Evolutionary conservation across 1,140 invertebrate genomes (phyloP).

Genomic region (Pseudomyrmex flavicornis): DNA sequence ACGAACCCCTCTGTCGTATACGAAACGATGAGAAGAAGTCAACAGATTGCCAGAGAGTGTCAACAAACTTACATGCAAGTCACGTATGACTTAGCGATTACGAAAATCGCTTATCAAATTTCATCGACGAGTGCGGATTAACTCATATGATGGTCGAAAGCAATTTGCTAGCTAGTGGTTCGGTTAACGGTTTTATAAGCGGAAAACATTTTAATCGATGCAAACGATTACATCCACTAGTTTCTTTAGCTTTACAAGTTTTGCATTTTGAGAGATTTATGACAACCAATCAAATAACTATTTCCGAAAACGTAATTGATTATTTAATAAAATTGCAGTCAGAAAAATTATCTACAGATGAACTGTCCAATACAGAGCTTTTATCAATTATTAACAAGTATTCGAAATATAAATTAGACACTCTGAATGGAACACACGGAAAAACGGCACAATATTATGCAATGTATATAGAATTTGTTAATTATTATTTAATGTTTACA

Average conservation of each 20-base stretch:
- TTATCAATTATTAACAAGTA: conserved; percentile 67
- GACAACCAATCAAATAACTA: conserved; percentile 3
- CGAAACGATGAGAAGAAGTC: conserved; percentile 63
- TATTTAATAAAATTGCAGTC: conserved; percentile 8
- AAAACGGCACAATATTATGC: conserved; percentile 78
- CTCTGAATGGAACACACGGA: conserved; percentile 68
- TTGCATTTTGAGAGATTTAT: conserved; percentile 22
- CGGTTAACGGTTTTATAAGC: conserved; percentile 73
- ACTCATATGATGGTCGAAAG: conserved; percentile 76
- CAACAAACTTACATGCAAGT: conserved; percentile 75
- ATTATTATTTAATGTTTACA: conserved; percentile 73
- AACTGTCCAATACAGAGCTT: conserved; percentile 43
- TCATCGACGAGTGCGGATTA: conserved; percentile 78
- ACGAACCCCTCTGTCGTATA: conserved; percentile 53
- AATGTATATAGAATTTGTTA: conserved; percentile 72
- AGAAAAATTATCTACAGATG: conserved; percentile 3
- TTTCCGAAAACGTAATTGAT: neutral
- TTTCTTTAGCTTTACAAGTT: conserved; percentile 70
- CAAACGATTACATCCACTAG: conserved; percentile 77
- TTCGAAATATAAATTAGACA: conserved; percentile 3
- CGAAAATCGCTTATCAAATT: conserved; percentile 34
- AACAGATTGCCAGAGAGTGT: conserved; percentile 54
- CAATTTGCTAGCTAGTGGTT: conserved; percentile 74
- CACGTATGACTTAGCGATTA: conserved; percentile 44
- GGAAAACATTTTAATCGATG: conserved; percentile 79